phyloP scores from a whole-genome alignment of 2,797 vertebrate genomes.

The Lepidocolaptes lacrymiger region DNA sequence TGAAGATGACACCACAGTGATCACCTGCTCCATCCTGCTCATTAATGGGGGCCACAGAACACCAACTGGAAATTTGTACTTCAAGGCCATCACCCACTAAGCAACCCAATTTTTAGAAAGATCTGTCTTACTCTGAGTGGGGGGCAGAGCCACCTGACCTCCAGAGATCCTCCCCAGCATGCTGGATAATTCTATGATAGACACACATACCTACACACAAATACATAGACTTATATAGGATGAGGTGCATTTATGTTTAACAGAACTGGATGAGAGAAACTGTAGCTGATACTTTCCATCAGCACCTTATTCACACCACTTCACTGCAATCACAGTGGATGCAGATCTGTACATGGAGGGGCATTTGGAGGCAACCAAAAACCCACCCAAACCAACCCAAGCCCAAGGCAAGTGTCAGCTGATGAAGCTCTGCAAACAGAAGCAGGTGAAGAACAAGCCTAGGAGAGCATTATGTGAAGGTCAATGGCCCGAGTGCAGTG shows the following conservation, averaged over 20 bases:
- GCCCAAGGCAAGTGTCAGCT: background rate
- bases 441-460: conserved; percentile 60
- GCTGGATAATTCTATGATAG: background rate
- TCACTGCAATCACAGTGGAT: background rate
- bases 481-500: conserved; percentile 55
- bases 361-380: background rate
- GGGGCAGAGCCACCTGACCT: background rate
- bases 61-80: background rate
- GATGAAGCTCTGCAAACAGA: conserved; percentile 45
- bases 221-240: background rate
- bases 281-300: background rate
- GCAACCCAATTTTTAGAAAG: background rate
- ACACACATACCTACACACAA: background rate
- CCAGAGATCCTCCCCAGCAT: background rate
- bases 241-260: background rate
- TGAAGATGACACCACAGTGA: background rate
- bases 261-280: background rate
- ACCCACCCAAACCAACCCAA: background rate
- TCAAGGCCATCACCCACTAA: background rate
- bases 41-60: background rate
- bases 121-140: background rate
- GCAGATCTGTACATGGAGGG: background rate
- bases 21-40: background rate
- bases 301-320: background rate
- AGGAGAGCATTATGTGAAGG: conserved; percentile 57